Evolutionary conservation across 2,113 vertebrate genomes (phyloP), one percentile per base, ranked within the genome.

Genomic region (Hepsetus odoe): DNA sequence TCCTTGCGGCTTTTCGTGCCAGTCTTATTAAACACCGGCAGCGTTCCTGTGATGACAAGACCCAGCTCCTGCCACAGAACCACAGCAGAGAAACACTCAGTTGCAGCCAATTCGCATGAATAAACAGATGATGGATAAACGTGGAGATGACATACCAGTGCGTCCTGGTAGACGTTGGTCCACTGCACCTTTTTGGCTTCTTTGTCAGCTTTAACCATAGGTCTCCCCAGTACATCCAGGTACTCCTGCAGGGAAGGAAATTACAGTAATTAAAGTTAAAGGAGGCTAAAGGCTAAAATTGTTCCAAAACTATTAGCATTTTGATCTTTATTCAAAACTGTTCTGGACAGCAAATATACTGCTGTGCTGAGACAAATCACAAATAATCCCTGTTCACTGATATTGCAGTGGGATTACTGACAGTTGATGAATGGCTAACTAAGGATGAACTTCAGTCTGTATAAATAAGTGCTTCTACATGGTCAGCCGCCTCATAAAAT

Each of bases 111-210:
- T 56, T 42, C 1, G 33, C 35, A 33, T 16, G 1, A 12, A 38
- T 18, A 9, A 32, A 32, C 58, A 61, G 28, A 16, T 30, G 16
- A 35, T 38, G 30, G 26, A 12, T 18, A 8, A 30, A 30, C n/a
- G 16, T 3, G 20, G 3, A 55, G 8, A 1, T 0, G 12, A 83
- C 95, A 62, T 93, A 99, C 98, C 95, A 99, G 90, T 10, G 96
- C 98, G 76, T 99, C 98, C 87, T 96, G 87, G 86, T 99, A 99
- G 64, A 99, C 97, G 6, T 99, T 99, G 67, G 98, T 99, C 98
- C 97, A 99, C 32, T 99, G 97, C 51, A 99, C 97, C 84, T 96
- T 94, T 83, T 97, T 98, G 59, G 95, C 94, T 85, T 88, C 94
- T 16, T 88, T 90, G 86, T 94, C 91, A 20, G 93, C 94, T 87